These are phyloP conservation scores for Phengaris alcon DNA, from an alignment of 2,888 invertebrate species.

Conservation along the genomic window DNA sequence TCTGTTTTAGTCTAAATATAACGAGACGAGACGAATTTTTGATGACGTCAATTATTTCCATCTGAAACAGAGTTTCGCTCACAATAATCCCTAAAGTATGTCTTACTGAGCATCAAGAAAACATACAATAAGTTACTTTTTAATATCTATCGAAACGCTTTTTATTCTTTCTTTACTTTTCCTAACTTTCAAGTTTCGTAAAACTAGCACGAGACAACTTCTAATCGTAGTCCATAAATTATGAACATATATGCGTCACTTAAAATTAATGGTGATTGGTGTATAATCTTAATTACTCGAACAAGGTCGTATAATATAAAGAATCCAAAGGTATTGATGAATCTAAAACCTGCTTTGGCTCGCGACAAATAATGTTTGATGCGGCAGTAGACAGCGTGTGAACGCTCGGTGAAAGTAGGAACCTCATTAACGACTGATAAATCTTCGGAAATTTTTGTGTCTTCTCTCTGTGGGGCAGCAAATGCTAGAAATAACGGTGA, in stretches of 20 bases:
- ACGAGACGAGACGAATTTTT: no score
- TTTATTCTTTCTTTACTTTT: background rate
- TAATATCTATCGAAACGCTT: background rate
- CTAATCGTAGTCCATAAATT: background rate
- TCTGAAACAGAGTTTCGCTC: no score
- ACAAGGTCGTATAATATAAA: slow-evolving; percentile 7
- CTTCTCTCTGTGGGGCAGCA: background rate
- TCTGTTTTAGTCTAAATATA: no score
- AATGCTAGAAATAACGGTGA: background rate
- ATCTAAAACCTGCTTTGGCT: slow-evolving; percentile 65
- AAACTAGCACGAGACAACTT: background rate
- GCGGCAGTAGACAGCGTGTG: slow-evolving; percentile 75
- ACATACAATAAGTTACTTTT: no score
- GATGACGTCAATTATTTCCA: no score
- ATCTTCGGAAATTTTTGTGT: slow-evolving; percentile 1
- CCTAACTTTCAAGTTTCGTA: slow-evolving; percentile 4
- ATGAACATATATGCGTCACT: background rate
- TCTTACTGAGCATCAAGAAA: no score
- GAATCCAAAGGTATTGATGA: slow-evolving; percentile 4
- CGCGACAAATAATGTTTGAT: slow-evolving; percentile 73
- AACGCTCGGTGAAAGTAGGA: slow-evolving; percentile 75
- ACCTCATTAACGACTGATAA: slow-evolving; percentile 51
- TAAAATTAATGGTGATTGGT: background rate
- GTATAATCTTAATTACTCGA: slow-evolving; percentile 17
- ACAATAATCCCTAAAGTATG: no score